These are phyloP conservation scores for Ypsolopha scabrella DNA, from an alignment of 2,888 invertebrate species.

Conservation along the genomic window DNA sequence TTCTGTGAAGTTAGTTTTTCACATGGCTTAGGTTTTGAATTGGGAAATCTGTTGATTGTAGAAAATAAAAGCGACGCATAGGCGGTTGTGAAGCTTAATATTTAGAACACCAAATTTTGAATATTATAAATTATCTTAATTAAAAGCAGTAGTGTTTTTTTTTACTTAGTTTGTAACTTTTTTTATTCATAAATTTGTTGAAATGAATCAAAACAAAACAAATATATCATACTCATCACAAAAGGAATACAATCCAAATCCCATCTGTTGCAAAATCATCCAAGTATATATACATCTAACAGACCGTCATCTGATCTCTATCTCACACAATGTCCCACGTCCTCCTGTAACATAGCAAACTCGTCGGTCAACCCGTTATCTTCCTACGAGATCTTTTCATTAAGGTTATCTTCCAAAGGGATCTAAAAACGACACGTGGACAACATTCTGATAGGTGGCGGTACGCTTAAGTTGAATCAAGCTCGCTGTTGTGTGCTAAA, in stretches of 20 bases:
- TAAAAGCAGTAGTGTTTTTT: too few relatives aligned
- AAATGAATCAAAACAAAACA: too few relatives aligned
- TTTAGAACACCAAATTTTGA: too few relatives aligned
- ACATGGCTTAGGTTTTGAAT: conserved; percentile 14
- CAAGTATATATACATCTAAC: not conserved
- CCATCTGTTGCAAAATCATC: not conserved
- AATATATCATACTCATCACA: conserved; percentile 11
- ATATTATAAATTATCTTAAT: too few relatives aligned
- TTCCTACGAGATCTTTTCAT: conserved; percentile 54
- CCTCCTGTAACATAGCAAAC: not conserved
- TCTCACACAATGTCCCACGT: not conserved
- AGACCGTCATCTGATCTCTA: not conserved
- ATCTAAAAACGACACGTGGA: conserved; percentile 42
- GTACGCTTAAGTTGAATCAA: not conserved
- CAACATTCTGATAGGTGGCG: conserved; percentile 16
- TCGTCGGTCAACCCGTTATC: conserved; percentile 23
- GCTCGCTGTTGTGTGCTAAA: not conserved
- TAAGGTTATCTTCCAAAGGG: conserved; percentile 45
- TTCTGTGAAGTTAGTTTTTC: conserved; percentile 15
- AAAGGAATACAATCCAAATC: conserved; percentile 3
- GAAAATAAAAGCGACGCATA: too few relatives aligned
- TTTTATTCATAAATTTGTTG: too few relatives aligned
- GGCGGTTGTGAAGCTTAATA: too few relatives aligned
- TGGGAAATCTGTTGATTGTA: conserved; percentile 2
- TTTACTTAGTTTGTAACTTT: too few relatives aligned